A percentile compares a stretch with the other conserved stretches of the same genome.
phyloP scores from a whole-genome alignment of 1,140 invertebrate species.

The Temnothorax longispinosus region DNA sequence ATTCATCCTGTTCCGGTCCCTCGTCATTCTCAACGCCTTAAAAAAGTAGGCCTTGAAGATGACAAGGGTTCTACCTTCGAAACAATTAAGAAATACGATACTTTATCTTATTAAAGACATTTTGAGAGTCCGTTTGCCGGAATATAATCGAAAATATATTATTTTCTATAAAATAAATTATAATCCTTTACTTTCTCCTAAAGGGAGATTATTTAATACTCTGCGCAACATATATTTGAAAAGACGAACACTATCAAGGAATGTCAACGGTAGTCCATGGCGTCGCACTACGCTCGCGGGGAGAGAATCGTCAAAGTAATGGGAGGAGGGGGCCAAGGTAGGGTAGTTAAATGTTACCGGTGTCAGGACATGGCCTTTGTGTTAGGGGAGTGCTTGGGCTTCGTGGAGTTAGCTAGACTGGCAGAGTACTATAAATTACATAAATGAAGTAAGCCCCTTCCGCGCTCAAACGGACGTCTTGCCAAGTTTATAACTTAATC shows the following conservation, averaged over 20 bases:
- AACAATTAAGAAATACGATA: conserved; percentile 23
- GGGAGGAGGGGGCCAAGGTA: conserved; percentile 31
- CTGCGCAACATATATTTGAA: conserved; percentile 46
- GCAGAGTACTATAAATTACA: conserved; percentile 81
- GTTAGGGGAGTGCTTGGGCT: conserved; percentile 65
- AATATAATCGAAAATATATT: not conserved
- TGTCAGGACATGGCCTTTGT: conserved; percentile 76
- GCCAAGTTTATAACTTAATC: conserved; percentile 82
- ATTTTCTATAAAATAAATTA: conserved; percentile 15
- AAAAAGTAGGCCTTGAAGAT: conserved; percentile 30
- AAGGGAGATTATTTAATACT: conserved; percentile 58
- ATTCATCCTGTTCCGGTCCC: not conserved
- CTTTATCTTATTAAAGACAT: not conserved
- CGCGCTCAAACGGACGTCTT: conserved; percentile 77
- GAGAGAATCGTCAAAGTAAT: conserved; percentile 50
- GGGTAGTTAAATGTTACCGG: conserved; percentile 81
- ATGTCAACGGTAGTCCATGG: conserved; percentile 55
- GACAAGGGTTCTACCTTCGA: not conserved
- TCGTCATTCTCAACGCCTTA: conserved; percentile 28
- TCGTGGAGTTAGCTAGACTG: conserved; percentile 73
- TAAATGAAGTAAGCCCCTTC: conserved; percentile 81
- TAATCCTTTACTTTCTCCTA: conserved; percentile 44
- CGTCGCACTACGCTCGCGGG: not conserved
- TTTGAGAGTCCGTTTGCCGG: not conserved
- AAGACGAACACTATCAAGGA: conserved; percentile 60